Percentiles rank a stretch among this genome's conserved stretches.
phyloP scores from a whole-genome alignment of 1,140 invertebrate species.

The Drosophila nebulosa region DNA sequence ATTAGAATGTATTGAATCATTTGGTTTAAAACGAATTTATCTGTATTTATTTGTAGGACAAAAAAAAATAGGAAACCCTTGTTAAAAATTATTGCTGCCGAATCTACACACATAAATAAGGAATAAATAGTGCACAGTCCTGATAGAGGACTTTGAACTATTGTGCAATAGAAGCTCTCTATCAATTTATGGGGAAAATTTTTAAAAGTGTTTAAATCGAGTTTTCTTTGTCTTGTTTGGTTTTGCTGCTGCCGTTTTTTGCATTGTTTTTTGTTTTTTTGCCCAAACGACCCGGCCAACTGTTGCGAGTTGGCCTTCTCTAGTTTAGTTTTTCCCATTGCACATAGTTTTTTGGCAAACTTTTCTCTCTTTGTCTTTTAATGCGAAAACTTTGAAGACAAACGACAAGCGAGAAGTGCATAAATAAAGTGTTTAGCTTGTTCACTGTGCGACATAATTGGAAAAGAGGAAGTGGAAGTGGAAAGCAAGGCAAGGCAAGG shows the following conservation, averaged over 20 bases:
- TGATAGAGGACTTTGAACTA: not conserved
- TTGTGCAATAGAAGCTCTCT: not conserved
- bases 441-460: conserved; percentile 64
- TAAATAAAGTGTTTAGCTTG: conserved; percentile 74
- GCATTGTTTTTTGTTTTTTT: not conserved
- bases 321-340: conserved; percentile 21
- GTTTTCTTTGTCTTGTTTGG: not conserved
- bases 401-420: conserved; percentile 54
- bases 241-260: not conserved
- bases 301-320: conserved; percentile 4
- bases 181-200: not conserved
- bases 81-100: not conserved
- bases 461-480: conserved; percentile 15
- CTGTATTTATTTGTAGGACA: no score
- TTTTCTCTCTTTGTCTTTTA: conserved; percentile 43
- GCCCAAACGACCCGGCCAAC: not conserved
- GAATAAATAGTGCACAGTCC: not conserved
- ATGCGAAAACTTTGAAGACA: conserved; percentile 74
- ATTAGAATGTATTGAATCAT: no score
- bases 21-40: no score
- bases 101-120: not conserved
- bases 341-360: conserved; percentile 66
- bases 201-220: not conserved
- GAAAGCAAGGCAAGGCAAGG: not conserved
- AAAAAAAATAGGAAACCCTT: no score